These are phyloP conservation scores for Apamea epomidion DNA, from an alignment of 2,888 invertebrate genomes.

Conservation along the genomic window DNA sequence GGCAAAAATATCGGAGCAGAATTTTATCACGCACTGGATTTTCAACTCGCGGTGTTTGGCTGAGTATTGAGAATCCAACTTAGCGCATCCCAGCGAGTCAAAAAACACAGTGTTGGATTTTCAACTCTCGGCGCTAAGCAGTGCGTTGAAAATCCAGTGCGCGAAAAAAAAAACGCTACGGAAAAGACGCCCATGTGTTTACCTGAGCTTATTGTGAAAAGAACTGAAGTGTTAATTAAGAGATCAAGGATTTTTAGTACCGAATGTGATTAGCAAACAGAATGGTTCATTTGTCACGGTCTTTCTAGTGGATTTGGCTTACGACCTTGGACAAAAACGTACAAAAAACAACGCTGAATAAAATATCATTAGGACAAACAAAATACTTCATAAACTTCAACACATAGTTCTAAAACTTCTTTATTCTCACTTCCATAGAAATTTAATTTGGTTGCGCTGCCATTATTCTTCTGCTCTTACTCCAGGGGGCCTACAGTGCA, in stretches of 20 bases:
- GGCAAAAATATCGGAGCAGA: neutral
- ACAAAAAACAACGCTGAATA: constrained; percentile 4
- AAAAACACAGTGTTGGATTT: neutral
- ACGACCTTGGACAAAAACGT: neutral
- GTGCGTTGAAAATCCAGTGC: neutral
- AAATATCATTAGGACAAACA: neutral
- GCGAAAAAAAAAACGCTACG: neutral
- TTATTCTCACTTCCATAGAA: neutral
- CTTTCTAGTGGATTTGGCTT: neutral
- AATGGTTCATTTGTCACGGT: neutral
- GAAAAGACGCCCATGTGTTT: neutral
- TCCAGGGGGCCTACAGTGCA: too few species aligned
- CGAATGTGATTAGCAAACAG: constrained; percentile 16
- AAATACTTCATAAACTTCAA: too few species aligned
- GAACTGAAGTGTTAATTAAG: constrained; percentile 3
- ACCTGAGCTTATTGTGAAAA: neutral
- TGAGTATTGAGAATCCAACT: neutral
- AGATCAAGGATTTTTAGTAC: neutral
- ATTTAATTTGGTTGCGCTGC: too few species aligned
- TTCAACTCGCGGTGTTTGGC: neutral
- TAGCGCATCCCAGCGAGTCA: neutral
- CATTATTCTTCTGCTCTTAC: too few species aligned
- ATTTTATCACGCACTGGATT: neutral
- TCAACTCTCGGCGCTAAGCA: neutral
- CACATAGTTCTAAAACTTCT: neutral